Base-by-base conservation (phyloP, 1,140 invertebrate species). In the Microplitis demolitor region DNA sequence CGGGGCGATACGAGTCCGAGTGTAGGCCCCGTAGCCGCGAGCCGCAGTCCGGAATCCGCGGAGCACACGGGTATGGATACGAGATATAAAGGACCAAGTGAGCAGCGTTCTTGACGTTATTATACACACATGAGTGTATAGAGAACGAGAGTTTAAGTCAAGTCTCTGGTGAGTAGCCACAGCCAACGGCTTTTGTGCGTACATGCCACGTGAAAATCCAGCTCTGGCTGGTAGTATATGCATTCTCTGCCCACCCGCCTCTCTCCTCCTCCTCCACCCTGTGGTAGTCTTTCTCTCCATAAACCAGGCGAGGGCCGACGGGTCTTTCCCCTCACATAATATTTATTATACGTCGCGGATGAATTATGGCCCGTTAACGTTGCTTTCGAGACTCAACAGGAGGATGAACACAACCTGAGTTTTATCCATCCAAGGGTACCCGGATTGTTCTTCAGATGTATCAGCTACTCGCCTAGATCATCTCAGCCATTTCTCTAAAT, bases 331-430 rank as follows among this genome's bases (percentile, higher is more conserved):
- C 69, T 71, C 74, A 74, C 76, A 77, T 78, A 72, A 81, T 81
- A 81, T 81, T 81, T 81, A 80, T 80, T 80, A 79, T 81, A 79
- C 72, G 77, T 73, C 76, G 69, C 74, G 72, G 72, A 80, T 81
- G 80, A 81, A 80, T 81, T 80, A 80, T 81, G 79, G 79, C 76
- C 78, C 76, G 78, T 80, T 81, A 80, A 72, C 78, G 71, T 78
- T 75, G 64, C 60, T 35, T 62, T 62, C 31, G 9, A 62, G 34
- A 24, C 53, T 56, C 53, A 56, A 56, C 53, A 56, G n/a, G 24
- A 24, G 53, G 53, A 56, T 24, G 53, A 56, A 24, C n/a, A 14
- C n/a, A 24, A 56, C n/a, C 35, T 3, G 31, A 61, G 60, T 62
- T 62, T 62, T 24, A 16, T 56, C 53, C 24, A 56, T 45, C 39